Evolutionary conservation across 2,113 vertebrate species (phyloP), one percentile per base, ranked within the genome.

Genomic region (Pavo muticus): DNA sequence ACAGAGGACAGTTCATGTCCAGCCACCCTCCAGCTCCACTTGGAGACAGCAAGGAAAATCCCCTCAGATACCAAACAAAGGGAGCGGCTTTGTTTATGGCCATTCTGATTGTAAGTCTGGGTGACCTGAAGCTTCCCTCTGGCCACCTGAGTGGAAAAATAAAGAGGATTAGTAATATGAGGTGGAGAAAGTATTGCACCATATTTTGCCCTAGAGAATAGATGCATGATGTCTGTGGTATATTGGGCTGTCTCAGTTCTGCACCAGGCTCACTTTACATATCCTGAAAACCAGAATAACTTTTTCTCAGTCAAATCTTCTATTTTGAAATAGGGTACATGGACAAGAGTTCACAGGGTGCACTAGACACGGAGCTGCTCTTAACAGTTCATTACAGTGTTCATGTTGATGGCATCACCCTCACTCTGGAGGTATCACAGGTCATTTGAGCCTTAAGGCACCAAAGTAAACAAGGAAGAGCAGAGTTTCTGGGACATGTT

Each of bases 11-110:
- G 17, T 18, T 14, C 61, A 5, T 16, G 9, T 60, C 9, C 32
- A 60, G 14, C 4, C 72, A 39, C 6, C 6, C 37, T n/a, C 11
- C n/a, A 67, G 16, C 14, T 61, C 86, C 2, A 0, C 52, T 80
- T 71, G 45, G n/a, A 67, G 20, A 9, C 37, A 67, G 2, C 1
- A 0, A 35, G 15, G 65, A 88, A 75, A 84, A 44, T 52, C 35
- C 18, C 68, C 29, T 71, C 1, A 0, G n/a, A 29, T 39, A 32
- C 5, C 0, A 2, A 1, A 8, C 19, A 4, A 63, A 39, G 25
- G 37, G 6, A 10, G 6, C 3, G 48, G 7, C 50, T 91, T 79
- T 72, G 29, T 14, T 87, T 29, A 65, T 15, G 17, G 6, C 7
- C 71, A 11, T 50, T 24, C 9, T 82, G 67, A 35, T 42, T 75